Conservation (phyloP, 1,140 invertebrate genomes). For the Chironomus tepperi region DNA sequence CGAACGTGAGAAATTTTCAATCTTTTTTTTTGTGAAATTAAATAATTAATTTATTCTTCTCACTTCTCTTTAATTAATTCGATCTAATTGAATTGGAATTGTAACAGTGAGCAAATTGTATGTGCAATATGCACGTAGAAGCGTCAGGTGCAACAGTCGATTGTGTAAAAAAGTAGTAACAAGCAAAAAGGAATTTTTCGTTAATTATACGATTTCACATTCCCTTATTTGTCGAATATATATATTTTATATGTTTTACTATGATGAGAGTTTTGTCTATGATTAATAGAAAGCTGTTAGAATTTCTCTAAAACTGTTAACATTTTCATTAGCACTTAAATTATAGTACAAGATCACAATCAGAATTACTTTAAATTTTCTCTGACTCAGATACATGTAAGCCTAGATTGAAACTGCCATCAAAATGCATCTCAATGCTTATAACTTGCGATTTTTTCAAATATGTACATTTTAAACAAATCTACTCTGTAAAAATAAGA, state of each 20-base stretch:
- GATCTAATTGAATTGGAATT: slow-evolving; percentile 22
- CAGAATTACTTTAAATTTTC: too few species aligned
- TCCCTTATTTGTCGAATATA: slow-evolving; percentile 10
- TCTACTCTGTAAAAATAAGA: not conserved
- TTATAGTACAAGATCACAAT: too few species aligned
- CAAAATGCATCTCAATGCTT: not conserved
- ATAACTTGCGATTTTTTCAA: too few species aligned
- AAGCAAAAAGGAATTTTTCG: not conserved
- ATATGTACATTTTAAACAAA: too few species aligned
- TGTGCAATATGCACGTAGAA: not conserved
- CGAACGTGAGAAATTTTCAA: slow-evolving; percentile 7
- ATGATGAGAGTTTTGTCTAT: too few species aligned
- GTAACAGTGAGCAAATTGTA: not conserved
- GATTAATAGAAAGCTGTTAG: too few species aligned
- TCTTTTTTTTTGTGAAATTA: not conserved
- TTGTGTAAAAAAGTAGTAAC: not conserved
- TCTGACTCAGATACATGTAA: too few species aligned
- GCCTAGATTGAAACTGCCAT: not conserved
- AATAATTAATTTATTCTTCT: slow-evolving; percentile 15
- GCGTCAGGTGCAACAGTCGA: not conserved
- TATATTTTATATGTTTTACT: not conserved
- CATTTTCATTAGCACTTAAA: too few species aligned
- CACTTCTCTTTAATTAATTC: slow-evolving; percentile 19
- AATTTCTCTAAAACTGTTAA: too few species aligned
- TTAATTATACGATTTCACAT: slow-evolving; percentile 1